These are phyloP conservation scores for Macaca nemestrina DNA, from an alignment of 2,113 vertebrate species.

Conservation along the genomic window DNA sequence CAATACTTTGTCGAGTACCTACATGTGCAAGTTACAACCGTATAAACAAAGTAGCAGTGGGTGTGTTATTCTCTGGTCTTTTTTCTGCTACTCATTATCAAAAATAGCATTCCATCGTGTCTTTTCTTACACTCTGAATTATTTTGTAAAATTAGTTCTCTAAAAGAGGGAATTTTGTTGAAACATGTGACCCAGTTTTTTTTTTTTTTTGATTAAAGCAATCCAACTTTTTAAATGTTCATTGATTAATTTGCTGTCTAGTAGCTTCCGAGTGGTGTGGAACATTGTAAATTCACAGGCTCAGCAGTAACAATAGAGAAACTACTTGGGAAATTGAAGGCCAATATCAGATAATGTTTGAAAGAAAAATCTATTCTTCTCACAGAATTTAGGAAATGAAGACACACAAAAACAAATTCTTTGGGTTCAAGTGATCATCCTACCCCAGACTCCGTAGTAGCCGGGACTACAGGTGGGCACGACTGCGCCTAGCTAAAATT, in stretches of 20 bases:
- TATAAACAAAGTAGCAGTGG: constrained; percentile 66
- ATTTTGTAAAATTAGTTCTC: constrained; percentile 45
- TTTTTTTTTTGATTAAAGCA: neutral
- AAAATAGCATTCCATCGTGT: constrained; percentile 25
- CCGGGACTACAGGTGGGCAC: too few species aligned
- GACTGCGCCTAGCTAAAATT: too few species aligned
- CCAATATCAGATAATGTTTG: constrained; percentile 8
- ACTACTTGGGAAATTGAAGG: constrained; percentile 13
- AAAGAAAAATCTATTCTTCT: neutral
- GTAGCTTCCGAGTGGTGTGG: constrained; percentile 8
- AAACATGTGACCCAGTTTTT: neutral
- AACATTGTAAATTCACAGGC: neutral
- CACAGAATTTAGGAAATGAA: constrained; percentile 33
- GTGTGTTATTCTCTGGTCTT: constrained; percentile 51
- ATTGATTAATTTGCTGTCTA: neutral
- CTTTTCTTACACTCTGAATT: neutral
- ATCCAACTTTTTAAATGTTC: constrained; percentile 22
- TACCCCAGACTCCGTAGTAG: too few species aligned
- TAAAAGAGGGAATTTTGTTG: neutral
- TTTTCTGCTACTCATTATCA: constrained; percentile 59
- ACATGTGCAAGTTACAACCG: constrained; percentile 34
- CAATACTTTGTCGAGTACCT: constrained; percentile 44
- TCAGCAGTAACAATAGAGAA: constrained; percentile 10
- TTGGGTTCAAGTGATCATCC: too few species aligned
- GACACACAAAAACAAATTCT: neutral